Conservation (phyloP, 1,140 invertebrate genomes). For the Drosophila erecta region DNA sequence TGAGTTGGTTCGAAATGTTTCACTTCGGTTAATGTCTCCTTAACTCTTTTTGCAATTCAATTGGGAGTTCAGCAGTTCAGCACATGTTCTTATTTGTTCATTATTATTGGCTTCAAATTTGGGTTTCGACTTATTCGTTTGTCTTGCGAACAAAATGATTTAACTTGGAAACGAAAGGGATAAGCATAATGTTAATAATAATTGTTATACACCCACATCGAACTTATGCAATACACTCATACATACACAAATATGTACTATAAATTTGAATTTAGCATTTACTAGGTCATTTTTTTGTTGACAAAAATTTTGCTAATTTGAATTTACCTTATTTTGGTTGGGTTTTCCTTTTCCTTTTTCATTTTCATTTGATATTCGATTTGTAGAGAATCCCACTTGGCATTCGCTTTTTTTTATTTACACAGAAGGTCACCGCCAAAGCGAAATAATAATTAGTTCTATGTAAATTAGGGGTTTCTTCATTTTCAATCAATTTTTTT, state of each 20-base stretch:
- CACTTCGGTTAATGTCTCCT: conserved; percentile 12
- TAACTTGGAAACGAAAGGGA: conserved; percentile 55
- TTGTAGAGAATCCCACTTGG: conserved; percentile 61
- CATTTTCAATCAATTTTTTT: conserved; percentile 1
- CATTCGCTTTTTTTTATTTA: conserved; percentile 60
- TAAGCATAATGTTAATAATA: conserved; percentile 65
- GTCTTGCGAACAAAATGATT: conserved; percentile 60
- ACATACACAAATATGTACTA: conserved; percentile 72
- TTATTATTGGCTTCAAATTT: conserved; percentile 60
- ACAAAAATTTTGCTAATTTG: conserved; percentile 81
- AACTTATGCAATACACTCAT: conserved; percentile 68
- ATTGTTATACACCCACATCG: conserved; percentile 55
- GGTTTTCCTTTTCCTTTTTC: conserved; percentile 6
- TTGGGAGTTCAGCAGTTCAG: conserved; percentile 53
- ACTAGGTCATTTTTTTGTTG: conserved; percentile 67
- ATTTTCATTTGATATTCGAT: conserved; percentile 21
- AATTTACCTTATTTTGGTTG: conserved; percentile 58
- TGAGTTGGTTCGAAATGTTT: conserved; percentile 42
- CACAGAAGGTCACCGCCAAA: conserved; percentile 63
- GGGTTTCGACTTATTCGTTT: conserved; percentile 3
- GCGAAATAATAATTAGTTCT: conserved; percentile 56
- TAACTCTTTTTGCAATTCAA: conserved; percentile 42
- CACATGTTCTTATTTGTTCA: conserved; percentile 43
- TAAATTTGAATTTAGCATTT: conserved; percentile 82
- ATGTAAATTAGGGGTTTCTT: conserved; percentile 39